Conservation (phyloP, 2,797 vertebrate genomes). For the Fratercula arctica region DNA sequence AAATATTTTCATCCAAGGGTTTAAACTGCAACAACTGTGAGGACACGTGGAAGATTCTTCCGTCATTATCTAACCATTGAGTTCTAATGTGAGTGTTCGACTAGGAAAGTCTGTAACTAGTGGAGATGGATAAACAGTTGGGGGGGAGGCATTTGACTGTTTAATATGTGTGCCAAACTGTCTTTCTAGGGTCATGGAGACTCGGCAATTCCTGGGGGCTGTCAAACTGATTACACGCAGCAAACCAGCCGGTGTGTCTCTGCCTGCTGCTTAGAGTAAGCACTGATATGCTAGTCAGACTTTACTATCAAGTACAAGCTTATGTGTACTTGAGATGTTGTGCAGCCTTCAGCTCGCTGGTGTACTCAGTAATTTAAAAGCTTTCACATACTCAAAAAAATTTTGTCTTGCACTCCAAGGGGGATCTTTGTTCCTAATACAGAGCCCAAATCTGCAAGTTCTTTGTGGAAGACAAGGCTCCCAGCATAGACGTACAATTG, state of each 20-base stretch:
- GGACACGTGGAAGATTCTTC: conserved; percentile 61
- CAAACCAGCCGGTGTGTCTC: not conserved
- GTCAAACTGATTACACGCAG: conserved; percentile 18
- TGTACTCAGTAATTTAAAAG: not conserved
- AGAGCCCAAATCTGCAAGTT: not conserved
- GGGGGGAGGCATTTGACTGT: conserved; percentile 10
- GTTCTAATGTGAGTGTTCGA: not conserved
- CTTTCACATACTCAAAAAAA: not conserved
- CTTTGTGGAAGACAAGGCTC: not conserved
- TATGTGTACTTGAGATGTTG: not conserved
- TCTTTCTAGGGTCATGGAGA: not conserved
- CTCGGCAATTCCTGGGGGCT: not conserved
- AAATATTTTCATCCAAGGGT: conserved; percentile 32
- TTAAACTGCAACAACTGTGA: conserved; percentile 52
- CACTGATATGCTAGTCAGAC: not conserved
- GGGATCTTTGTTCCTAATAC: not conserved
- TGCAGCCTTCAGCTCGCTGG: not conserved
- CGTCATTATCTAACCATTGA: conserved; percentile 41
- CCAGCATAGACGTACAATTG: not conserved
- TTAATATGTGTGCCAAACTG: not conserved
- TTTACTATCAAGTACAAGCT: not conserved
- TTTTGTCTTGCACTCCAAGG: not conserved
- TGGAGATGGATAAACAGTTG: conserved; percentile 28
- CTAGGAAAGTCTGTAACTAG: not conserved
- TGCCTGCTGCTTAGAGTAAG: conserved; percentile 9